Base-by-base conservation (phyloP, 2,797 vertebrate species). In the Scyliorhinus canicula region DNA sequence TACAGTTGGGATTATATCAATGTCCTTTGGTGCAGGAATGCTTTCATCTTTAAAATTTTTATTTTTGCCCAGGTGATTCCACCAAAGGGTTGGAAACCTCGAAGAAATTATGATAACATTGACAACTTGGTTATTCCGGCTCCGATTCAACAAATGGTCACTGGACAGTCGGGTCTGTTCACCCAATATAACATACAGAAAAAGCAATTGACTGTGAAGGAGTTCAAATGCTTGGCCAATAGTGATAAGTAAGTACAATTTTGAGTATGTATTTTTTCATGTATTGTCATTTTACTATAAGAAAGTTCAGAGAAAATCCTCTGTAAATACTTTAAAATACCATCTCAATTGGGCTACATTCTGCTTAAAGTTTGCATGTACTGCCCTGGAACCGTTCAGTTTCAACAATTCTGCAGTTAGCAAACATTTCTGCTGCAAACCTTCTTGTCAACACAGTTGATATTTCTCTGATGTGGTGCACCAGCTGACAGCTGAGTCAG, bases 121-220 rank as follows among this genome's bases (percentile, higher is more conserved):
- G 99, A 99, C 96, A 98, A 98, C 95, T 96, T 99, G 95, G 97
- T 99, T 95, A 99, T 99, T 95, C 98, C 98, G 94, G 98, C 99
- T 60, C 99, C 99, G 2, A 99, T 99, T 96, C 98, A 99, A 96
- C 99, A 99, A 96, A 99, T 99, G 97, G 98, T 99, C 95, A 98
- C 98, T 0, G 99, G 99, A 86, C 98, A 99, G 86, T 99, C 98
- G 0, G 99, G 99, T 55, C 98, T 99, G 95, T 99, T 99, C 96
- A 99, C 98, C 19, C 99, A 99, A 35, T 99, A 99, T 96, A 99
- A 98, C 97, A 98, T 99, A 96, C 98, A 99, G 97, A 99, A 98
- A 96, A 99, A 99, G 95, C 97, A 98, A 86, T 98, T 99, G 95
- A 99, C 97, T 2, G 99, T 99, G 95, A 98, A 98, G 96, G 99